phyloP scores from a whole-genome alignment of 2,888 invertebrate species.

The Gnatocerus cornutus region DNA sequence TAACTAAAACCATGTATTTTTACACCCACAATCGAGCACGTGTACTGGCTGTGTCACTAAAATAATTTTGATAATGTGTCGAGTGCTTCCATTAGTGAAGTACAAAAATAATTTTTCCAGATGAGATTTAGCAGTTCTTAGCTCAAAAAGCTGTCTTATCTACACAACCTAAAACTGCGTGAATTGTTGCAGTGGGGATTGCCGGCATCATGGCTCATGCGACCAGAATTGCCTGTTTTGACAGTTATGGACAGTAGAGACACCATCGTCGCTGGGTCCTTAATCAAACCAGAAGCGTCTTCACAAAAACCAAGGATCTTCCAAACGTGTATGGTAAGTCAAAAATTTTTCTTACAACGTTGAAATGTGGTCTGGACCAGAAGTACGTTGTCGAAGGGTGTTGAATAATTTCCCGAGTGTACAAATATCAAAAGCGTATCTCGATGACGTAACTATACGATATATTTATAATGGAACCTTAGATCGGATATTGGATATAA shows the following conservation, averaged over 20 bases:
- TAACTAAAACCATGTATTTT: conserved; percentile 63
- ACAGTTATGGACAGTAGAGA: conserved; percentile 61
- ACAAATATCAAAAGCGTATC: conserved; percentile 44
- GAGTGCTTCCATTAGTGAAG: conserved; percentile 68
- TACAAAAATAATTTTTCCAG: conserved; percentile 64
- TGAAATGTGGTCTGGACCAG: not conserved
- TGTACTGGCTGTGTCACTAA: conserved; percentile 67
- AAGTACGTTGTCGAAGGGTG: too few relatives aligned
- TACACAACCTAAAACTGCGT: conserved; percentile 35
- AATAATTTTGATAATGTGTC: conserved; percentile 68
- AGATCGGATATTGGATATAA: conserved; percentile 60
- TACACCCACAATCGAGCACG: conserved; percentile 66
- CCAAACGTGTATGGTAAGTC: conserved; percentile 47
- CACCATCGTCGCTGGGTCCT: not conserved
- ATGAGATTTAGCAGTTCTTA: conserved; percentile 57
- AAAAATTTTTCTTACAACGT: not conserved
- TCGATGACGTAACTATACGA: conserved; percentile 47
- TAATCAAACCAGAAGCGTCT: conserved; percentile 42
- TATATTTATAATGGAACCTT: conserved; percentile 57
- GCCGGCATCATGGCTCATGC: conserved; percentile 72
- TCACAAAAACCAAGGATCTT: conserved; percentile 44
- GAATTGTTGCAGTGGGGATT: conserved; percentile 70
- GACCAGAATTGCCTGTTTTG: conserved; percentile 66
- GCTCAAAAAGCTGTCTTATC: conserved; percentile 51
- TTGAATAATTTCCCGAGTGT: conserved; percentile 13